phyloP scores from a whole-genome alignment of 2,113 vertebrate genomes.

The Formicarius rufipectus region DNA sequence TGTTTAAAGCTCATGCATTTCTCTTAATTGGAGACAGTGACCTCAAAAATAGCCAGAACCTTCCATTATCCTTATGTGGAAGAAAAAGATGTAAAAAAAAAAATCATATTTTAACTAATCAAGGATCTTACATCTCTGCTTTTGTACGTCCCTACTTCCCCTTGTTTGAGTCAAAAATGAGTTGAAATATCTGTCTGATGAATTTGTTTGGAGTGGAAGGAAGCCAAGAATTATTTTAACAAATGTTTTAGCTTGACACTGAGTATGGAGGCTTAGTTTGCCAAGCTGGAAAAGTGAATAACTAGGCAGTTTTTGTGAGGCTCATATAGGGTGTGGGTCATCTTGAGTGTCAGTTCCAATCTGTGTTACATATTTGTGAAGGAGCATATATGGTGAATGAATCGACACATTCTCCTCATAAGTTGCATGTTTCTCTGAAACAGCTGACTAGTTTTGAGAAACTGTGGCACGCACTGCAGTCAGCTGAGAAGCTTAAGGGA shows the following conservation, averaged over 20 bases:
- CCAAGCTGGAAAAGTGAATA: constrained; percentile 42
- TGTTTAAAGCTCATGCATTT: constrained; percentile 23
- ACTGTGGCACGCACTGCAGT: not conserved
- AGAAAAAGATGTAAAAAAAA: not conserved
- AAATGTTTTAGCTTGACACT: constrained; percentile 53
- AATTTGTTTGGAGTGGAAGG: constrained; percentile 66
- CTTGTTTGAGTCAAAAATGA: constrained; percentile 13
- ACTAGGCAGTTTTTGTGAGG: constrained; percentile 27
- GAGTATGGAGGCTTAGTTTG: constrained; percentile 21
- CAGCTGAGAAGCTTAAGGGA: not conserved
- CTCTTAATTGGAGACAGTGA: constrained; percentile 44
- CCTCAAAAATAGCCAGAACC: not conserved
- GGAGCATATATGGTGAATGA: not conserved
- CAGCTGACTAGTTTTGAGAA: not conserved
- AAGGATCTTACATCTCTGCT: not conserved
- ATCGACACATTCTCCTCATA: not conserved
- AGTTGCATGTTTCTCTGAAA: not conserved
- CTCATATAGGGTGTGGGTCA: constrained; percentile 12
- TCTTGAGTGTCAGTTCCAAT: constrained; percentile 36
- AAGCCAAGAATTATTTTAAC: constrained; percentile 74
- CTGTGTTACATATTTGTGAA: not conserved
- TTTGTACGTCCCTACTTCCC: not conserved
- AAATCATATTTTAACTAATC: not conserved
- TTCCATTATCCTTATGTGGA: not conserved
- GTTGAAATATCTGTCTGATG: constrained; percentile 55